A percentile compares a stretch with the other conserved stretches of the same genome.
These are phyloP conservation scores for Trichogramma evanescens DNA, from an alignment of 2,888 invertebrate genomes.

Conservation along the genomic window DNA sequence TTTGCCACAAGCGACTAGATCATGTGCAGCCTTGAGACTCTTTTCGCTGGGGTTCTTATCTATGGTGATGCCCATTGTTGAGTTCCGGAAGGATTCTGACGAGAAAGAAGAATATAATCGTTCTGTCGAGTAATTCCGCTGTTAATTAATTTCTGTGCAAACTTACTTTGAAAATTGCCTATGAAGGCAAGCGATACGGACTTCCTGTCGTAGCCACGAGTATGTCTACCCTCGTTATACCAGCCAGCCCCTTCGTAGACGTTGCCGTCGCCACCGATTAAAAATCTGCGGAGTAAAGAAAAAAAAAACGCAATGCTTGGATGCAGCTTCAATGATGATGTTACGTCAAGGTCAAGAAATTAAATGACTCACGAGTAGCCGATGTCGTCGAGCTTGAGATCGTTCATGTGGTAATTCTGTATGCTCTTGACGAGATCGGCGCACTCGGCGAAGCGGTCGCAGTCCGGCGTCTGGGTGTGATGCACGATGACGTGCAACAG, in stretches of 20 bases:
- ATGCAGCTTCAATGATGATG: no score
- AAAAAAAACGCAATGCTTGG: no score
- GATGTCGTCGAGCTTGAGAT: conserved; percentile 52
- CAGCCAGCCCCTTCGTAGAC: conserved; percentile 63
- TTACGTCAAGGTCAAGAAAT: neutral
- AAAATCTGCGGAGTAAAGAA: no score
- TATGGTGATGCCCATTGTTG: conserved; percentile 15
- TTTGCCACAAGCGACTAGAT: conserved; percentile 35
- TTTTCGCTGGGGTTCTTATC: conserved; percentile 24
- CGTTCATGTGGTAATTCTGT: conserved; percentile 51
- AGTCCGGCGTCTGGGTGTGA: conserved; percentile 53
- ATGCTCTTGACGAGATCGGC: conserved; percentile 45
- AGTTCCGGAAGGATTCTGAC: conserved; percentile 10
- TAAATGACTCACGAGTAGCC: conserved; percentile 53
- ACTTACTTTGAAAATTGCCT: conserved; percentile 44
- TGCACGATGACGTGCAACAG: conserved; percentile 53
- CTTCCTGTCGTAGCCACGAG: conserved; percentile 53
- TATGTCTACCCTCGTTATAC: conserved; percentile 57
- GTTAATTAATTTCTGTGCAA: neutral
- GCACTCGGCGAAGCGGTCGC: conserved; percentile 47
- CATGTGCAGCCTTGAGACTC: conserved; percentile 32
- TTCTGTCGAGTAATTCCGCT: neutral
- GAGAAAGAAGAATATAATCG: no score
- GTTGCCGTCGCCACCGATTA: conserved; percentile 53
- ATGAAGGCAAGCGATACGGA: conserved; percentile 60